phyloP scores from a whole-genome alignment of 1,140 invertebrate species.

The Drosophila arawakana region DNA sequence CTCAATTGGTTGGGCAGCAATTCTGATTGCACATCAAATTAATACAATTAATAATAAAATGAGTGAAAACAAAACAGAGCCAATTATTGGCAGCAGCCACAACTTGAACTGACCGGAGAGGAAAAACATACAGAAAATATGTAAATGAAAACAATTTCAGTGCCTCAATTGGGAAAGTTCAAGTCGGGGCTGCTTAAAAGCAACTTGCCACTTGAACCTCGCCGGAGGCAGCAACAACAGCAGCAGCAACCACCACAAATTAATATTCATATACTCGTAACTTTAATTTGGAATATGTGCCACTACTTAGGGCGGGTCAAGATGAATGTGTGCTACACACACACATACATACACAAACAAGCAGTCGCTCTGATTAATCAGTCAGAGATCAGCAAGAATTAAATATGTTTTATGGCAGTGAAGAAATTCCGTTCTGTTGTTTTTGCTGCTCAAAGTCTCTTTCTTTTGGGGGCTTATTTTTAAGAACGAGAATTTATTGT shows the following conservation, averaged over 20 bases:
- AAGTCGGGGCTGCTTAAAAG: constrained; percentile 50
- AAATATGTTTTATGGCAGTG: constrained; percentile 3
- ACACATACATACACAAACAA: background rate
- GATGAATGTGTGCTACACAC: background rate
- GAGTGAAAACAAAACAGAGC: constrained; percentile 47
- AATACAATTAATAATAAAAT: constrained; percentile 60
- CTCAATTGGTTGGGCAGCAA: constrained; percentile 45
- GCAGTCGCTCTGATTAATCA: constrained; percentile 13
- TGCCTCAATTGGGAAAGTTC: constrained; percentile 76
- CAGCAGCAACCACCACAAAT: constrained; percentile 30
- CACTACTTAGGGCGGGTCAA: constrained; percentile 34
- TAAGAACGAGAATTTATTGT: background rate
- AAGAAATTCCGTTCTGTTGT: constrained; percentile 9
- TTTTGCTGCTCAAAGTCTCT: background rate
- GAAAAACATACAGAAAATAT: constrained; percentile 13
- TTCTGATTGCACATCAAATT: constrained; percentile 71
- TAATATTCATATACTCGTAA: constrained; percentile 45
- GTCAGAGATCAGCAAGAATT: constrained; percentile 23
- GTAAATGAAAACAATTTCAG: constrained; percentile 65
- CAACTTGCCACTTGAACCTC: constrained; percentile 70
- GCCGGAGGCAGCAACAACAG: constrained; percentile 1
- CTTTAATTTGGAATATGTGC: constrained; percentile 38
- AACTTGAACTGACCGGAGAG: constrained; percentile 35
- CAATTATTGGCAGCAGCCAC: constrained; percentile 48
- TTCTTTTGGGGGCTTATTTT: background rate